These are phyloP conservation scores for Petrocephalus schoutedeni DNA, from an alignment of 2,797 vertebrate species.

Conservation along the genomic window DNA sequence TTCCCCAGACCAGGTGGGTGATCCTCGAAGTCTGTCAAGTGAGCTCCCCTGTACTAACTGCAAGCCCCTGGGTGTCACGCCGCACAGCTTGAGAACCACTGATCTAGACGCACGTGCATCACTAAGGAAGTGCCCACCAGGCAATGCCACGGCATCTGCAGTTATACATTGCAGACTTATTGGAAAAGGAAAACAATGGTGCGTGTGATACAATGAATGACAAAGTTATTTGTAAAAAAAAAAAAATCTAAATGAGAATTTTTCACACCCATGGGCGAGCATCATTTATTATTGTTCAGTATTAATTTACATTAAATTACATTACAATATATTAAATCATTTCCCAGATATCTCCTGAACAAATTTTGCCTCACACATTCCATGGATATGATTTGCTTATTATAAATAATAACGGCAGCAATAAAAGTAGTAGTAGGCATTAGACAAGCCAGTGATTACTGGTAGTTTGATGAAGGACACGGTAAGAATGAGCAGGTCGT, in stretches of 20 bases:
- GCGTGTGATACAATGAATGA: neutral
- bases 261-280: neutral
- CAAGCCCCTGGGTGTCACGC: neutral
- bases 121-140: neutral
- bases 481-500: neutral
- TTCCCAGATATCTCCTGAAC: neutral
- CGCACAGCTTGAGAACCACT: neutral
- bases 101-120: too few species aligned
- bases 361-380: neutral
- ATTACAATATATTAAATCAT: neutral
- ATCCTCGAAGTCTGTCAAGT: neutral
- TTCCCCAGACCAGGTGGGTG: neutral
- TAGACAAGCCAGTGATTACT: neutral
- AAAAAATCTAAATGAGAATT: neutral
- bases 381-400: neutral
- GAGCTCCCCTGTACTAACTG: neutral
- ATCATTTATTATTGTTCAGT: neutral
- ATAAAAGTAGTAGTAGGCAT: neutral
- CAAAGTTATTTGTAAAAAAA: neutral
- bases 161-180: neutral
- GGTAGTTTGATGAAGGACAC: neutral
- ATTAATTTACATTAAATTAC: neutral
- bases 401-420: neutral
- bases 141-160: neutral
- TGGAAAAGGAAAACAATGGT: neutral